A percentile compares a stretch with the other conserved stretches of the same genome.
Evolutionary conservation across 2,797 vertebrate species (phyloP).

Genomic region (Mus caroli): DNA sequence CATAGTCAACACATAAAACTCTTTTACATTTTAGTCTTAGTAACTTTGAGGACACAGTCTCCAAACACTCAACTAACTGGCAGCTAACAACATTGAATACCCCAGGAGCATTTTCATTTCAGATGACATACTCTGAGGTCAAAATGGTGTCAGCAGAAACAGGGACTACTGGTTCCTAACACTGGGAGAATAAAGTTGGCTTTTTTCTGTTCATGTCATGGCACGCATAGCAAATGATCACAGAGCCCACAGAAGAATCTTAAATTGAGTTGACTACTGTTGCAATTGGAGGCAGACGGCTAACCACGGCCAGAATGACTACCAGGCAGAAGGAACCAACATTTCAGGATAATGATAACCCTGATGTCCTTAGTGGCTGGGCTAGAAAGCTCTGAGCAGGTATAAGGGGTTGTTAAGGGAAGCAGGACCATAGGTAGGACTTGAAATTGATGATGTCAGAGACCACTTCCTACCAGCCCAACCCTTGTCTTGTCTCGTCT

Average conservation of each 20-base stretch:
- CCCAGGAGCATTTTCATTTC: background rate
- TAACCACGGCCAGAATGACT: background rate
- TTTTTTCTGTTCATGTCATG: background rate
- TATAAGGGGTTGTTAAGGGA: background rate
- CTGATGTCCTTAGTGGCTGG: background rate
- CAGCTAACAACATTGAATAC: background rate
- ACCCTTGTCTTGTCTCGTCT: background rate
- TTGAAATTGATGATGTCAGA: background rate
- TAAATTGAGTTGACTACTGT: background rate
- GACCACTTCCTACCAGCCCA: background rate
- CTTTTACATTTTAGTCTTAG: background rate
- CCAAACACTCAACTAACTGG: background rate
- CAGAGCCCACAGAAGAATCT: background rate
- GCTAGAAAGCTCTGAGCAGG: background rate
- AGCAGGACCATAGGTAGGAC: background rate
- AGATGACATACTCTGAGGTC: conserved; percentile 5
- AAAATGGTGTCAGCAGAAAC: background rate
- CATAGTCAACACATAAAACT: background rate
- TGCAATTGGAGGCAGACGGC: background rate
- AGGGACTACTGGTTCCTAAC: background rate
- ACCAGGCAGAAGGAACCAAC: background rate
- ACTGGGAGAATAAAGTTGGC: background rate
- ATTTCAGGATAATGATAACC: background rate
- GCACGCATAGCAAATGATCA: background rate
- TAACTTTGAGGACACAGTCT: background rate